Conservation (phyloP, 2,888 invertebrate species). For the Unio delphinus region DNA sequence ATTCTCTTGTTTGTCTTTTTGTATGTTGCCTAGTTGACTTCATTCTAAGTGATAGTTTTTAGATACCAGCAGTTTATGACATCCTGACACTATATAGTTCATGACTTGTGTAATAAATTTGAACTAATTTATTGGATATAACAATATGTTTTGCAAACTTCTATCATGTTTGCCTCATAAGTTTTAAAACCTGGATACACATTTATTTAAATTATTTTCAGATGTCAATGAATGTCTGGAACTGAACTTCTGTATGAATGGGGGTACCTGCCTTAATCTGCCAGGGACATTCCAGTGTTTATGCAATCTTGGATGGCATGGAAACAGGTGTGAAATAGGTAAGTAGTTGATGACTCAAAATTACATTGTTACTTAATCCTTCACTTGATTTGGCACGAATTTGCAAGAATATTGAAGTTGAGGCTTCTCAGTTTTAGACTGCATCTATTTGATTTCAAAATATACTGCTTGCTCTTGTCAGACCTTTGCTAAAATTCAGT, state of each 20-base stretch:
- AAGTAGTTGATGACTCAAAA: neutral
- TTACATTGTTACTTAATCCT: too few species aligned
- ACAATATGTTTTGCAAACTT: too few species aligned
- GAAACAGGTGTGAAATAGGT: constrained; percentile 28
- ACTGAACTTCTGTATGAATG: constrained; percentile 37
- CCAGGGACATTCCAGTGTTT: constrained; percentile 30
- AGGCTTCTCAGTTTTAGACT: too few species aligned
- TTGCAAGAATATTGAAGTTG: constrained; percentile 3
- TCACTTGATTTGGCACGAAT: constrained; percentile 1
- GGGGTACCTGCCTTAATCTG: constrained; percentile 31
- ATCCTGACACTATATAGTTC: too few species aligned
- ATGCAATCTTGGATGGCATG: constrained; percentile 30
- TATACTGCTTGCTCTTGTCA: too few species aligned
- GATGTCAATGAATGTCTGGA: constrained; percentile 40
- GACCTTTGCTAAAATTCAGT: too few species aligned
- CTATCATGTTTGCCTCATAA: too few species aligned
- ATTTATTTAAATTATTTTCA: constrained; percentile 1
- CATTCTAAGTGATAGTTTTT: neutral
- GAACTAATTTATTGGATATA: too few species aligned
- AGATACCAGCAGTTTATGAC: neutral
- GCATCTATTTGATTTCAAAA: too few species aligned
- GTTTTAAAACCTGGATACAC: too few species aligned
- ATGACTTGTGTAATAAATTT: too few species aligned
- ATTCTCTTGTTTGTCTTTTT: neutral
- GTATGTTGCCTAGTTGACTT: neutral